Evolutionary conservation across 1,140 invertebrate genomes (phyloP).

Genomic region (Chrysoperla carnea): DNA sequence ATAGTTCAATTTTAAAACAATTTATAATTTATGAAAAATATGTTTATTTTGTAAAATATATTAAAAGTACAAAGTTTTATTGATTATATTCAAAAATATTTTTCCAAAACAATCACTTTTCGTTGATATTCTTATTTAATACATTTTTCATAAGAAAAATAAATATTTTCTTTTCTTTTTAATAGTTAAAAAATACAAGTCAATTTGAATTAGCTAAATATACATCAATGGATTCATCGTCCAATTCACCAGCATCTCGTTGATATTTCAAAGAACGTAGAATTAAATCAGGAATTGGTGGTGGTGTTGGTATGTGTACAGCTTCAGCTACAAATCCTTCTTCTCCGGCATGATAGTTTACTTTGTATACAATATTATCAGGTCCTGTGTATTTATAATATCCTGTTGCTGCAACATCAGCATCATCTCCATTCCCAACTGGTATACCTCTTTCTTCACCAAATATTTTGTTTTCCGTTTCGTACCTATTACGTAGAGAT

Average conservation of each 20-base stretch:
- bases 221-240: too few species aligned
- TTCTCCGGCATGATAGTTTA: conserved; percentile 35
- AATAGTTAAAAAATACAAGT: too few species aligned
- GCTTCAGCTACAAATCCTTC: conserved; percentile 32
- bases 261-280: conserved; percentile 25
- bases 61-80: too few species aligned
- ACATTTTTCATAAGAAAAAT: too few species aligned
- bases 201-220: too few species aligned
- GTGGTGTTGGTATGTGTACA: conserved; percentile 28
- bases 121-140: too few species aligned
- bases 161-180: too few species aligned
- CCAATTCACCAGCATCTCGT: conserved; percentile 14
- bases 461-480: conserved; percentile 16
- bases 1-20: too few species aligned
- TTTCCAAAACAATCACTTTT: too few species aligned
- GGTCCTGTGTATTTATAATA: conserved; percentile 33
- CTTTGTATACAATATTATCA: conserved; percentile 28
- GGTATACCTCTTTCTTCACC: conserved; percentile 20
- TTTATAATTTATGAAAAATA: too few species aligned
- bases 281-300: conserved; percentile 25
- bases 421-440: conserved; percentile 27
- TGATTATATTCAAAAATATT: too few species aligned
- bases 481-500: conserved; percentile 6
- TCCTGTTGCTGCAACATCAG: conserved; percentile 34
- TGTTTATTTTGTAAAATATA: too few species aligned